Percentiles rank a stretch among this genome's conserved stretches.
Conservation (phyloP, 2,888 invertebrate genomes). For the Cataglyphis livida region DNA sequence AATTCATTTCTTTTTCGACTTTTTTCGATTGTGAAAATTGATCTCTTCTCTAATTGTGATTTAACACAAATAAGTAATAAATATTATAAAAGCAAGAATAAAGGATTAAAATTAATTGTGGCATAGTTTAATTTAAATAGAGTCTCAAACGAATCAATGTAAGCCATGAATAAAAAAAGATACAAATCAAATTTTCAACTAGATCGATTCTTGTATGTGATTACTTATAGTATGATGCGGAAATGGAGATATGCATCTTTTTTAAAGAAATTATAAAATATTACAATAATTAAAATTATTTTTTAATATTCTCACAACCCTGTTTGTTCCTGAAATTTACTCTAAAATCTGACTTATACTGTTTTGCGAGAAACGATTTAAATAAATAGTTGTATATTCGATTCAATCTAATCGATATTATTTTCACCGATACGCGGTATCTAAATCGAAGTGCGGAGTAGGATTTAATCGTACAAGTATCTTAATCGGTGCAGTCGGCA, state of each 20-base stretch:
- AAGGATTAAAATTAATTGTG: background rate
- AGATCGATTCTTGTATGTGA: background rate
- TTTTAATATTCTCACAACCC: background rate
- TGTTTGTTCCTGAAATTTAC: background rate
- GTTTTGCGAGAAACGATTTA: background rate
- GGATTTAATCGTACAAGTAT: conserved; percentile 78
- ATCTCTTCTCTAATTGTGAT: background rate
- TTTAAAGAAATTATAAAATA: background rate
- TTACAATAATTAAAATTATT: background rate
- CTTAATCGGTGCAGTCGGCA: conserved; percentile 78
- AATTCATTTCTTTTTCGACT: background rate
- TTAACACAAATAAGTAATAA: background rate
- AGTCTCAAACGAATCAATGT: background rate
- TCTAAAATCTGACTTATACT: background rate
- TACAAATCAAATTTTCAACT: background rate
- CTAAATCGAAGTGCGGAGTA: conserved; percentile 49
- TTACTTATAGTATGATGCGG: background rate
- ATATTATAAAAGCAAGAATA: background rate
- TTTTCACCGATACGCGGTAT: conserved; percentile 18
- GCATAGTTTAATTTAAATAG: background rate
- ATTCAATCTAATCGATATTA: conserved; percentile 42
- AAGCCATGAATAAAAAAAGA: background rate
- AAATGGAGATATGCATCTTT: background rate
- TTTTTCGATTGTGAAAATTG: background rate
- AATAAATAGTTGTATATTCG: background rate